Conservation (phyloP, 2,797 vertebrate species). For the Psittacula derbiana region DNA sequence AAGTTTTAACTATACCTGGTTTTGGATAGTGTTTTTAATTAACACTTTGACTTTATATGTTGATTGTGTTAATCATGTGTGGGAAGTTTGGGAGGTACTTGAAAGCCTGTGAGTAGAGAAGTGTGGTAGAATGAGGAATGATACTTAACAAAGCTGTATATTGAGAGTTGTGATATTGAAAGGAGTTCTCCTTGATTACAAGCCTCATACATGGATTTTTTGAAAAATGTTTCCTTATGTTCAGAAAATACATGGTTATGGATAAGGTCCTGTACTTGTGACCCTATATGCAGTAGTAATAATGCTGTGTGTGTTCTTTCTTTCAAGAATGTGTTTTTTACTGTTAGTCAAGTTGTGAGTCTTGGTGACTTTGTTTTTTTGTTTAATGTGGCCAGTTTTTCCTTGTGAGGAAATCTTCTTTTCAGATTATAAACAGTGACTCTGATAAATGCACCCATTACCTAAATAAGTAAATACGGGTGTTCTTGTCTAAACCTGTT, state of each 20-base stretch:
- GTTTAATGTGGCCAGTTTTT: not conserved
- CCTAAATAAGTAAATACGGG: not conserved
- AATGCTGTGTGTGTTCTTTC: not conserved
- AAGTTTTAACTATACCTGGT: not conserved
- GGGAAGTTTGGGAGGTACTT: not conserved
- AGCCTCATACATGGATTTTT: not conserved
- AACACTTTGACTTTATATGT: not conserved
- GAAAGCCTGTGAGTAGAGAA: not conserved
- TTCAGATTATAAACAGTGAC: not conserved
- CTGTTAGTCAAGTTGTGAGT: not conserved
- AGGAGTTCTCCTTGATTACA: not conserved
- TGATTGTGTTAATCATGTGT: not conserved
- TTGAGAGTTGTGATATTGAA: not conserved
- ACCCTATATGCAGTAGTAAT: not conserved
- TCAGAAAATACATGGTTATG: not conserved
- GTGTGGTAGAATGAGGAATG: not conserved
- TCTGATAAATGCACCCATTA: not conserved
- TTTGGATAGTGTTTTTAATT: not conserved
- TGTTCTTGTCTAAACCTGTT: not conserved
- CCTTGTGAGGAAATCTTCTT: not conserved
- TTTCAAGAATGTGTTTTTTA: not conserved
- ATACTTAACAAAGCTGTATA: not conserved
- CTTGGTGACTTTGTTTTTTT: not conserved
- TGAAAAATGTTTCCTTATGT: not conserved
- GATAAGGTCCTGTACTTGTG: not conserved